Conservation (phyloP, 64 coral and sea anemone genomes). For the Pachyseris speciosa region DNA sequence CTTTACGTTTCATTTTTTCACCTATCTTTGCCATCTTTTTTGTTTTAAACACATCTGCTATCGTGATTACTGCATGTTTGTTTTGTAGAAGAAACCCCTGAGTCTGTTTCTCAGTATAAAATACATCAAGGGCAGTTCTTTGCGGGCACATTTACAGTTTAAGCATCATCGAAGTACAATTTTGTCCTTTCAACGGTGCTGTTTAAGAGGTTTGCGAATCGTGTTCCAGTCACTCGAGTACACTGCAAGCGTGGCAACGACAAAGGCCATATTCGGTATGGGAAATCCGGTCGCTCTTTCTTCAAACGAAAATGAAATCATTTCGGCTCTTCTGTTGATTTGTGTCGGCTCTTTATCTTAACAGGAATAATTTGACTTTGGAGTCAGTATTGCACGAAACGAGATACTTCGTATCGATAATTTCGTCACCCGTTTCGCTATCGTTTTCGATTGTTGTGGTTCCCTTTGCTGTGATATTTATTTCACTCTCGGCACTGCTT, state of each 20-base stretch:
- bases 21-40: background rate
- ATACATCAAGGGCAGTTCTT: background rate
- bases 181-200: background rate
- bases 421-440: background rate
- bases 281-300: background rate
- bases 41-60: background rate
- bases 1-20: background rate
- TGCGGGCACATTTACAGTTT: background rate
- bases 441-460: background rate
- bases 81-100: constrained; percentile 17
- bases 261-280: background rate
- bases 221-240: background rate
- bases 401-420: background rate
- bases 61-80: constrained; percentile 2
- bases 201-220: background rate
- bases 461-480: background rate
- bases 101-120: background rate
- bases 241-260: background rate
- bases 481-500: background rate
- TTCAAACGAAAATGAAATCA: background rate
- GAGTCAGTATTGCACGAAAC: background rate
- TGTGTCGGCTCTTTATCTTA: background rate
- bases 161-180: background rate
- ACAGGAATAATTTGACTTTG: background rate
- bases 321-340: background rate